Evolutionary conservation across 2,797 vertebrate genomes (phyloP), one percentile per base, ranked within the genome.

Genomic region (Taenioides sp.): DNA sequence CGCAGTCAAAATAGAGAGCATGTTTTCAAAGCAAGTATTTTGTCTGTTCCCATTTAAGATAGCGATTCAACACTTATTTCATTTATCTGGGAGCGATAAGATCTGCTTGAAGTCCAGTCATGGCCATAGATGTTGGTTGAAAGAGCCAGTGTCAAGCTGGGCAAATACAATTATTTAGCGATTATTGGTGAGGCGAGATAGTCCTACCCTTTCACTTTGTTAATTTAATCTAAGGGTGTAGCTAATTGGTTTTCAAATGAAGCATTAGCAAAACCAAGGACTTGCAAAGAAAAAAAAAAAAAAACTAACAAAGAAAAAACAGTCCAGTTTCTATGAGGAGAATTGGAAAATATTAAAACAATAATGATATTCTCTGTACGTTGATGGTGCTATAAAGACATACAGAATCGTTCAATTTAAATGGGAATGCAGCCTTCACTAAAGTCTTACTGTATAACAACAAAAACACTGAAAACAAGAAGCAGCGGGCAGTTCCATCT

Each of bases 241-340:
- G 75, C 82, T 87, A 86, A 90, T 87, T 90, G 75, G 80, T 87
- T 90, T 88, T 84, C 74, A 86, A 88, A 88, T 83, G 79, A 87
- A 83, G 85, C 77, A 86, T 86, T 82, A 85, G 86, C 66, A 86
- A 79, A 85, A 82, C 70, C 74, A 80, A 83, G 67, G 84, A 82
- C 77, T 76, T 69, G 27, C 18, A 69, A 76, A n/a, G n/a, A n/a
- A n/a, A n/a, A n/a, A n/a, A n/a, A n/a, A n/a, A n/a, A n/a, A n/a
- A n/a, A n/a, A n/a, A n/a, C n/a, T 77, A 80, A 84, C 73, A 82
- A 76, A 72, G 55, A 79, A 81, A 76, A 76, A 73, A 71, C 75
- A 57, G 75, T 84, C 75, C 79, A 72, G 69, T 34, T 73, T 23
- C 54, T 76, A 40, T 37, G 68, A 68, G 60, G 55, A 59, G 67